phyloP scores from a whole-genome alignment of 2,113 vertebrate species.

The Stercorarius parasiticus region DNA sequence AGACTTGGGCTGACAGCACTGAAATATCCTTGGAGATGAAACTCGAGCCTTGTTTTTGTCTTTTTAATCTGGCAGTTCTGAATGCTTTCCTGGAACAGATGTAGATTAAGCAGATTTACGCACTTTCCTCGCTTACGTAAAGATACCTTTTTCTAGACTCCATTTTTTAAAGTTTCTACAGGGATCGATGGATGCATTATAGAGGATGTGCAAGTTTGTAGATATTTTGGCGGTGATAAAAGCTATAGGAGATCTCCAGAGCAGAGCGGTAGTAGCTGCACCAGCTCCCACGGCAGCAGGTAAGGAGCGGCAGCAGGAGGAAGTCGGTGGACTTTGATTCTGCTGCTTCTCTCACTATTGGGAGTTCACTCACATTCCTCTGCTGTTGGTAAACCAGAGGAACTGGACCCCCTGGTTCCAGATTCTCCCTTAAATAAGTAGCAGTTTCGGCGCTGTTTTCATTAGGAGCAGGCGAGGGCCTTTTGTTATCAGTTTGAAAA shows the following conservation, averaged over 20 bases:
- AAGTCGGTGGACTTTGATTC: neutral
- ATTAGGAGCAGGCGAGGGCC: neutral
- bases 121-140: neutral
- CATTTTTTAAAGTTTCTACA: neutral
- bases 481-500: neutral
- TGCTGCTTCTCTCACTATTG: neutral
- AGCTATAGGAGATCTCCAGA: neutral
- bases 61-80: neutral
- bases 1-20: constrained; percentile 36
- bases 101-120: neutral
- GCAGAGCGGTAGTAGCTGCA: neutral
- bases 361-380: neutral
- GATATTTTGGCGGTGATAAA: neutral
- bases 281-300: neutral
- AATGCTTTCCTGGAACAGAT: neutral
- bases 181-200: neutral
- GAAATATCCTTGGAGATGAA: constrained; percentile 39
- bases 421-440: neutral
- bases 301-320: neutral
- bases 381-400: neutral
- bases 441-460: neutral
- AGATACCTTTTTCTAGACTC: neutral
- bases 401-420: neutral
- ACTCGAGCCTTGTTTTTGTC: constrained; percentile 11
- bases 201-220: neutral